A percentile compares a stretch with the other conserved stretches of the same genome.
These are phyloP conservation scores for Pseudonaja textilis DNA, from an alignment of 2,113 vertebrate genomes.

Conservation along the genomic window DNA sequence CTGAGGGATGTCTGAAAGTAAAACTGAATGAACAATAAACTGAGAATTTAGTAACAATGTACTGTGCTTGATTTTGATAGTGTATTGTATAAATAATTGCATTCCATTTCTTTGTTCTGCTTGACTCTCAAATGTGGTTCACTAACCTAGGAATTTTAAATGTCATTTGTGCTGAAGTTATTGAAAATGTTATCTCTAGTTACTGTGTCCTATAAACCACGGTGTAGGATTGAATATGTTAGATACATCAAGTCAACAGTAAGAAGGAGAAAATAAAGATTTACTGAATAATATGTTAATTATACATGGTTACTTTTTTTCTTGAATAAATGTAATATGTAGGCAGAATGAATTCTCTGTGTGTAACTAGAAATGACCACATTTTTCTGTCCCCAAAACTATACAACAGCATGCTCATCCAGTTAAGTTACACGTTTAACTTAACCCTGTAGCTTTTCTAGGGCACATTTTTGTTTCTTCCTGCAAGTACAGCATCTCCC, in stretches of 20 bases:
- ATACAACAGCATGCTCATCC: not conserved
- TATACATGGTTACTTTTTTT: not conserved
- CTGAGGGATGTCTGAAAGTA: not conserved
- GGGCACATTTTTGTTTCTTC: not conserved
- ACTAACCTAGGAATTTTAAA: not conserved
- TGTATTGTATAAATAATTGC: not conserved
- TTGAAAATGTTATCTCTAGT: not conserved
- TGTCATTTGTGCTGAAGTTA: not conserved
- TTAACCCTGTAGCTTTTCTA: not conserved
- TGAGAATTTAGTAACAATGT: not conserved
- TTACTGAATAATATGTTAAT: not conserved
- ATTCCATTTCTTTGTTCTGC: not conserved
- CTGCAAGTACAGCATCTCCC: not conserved
- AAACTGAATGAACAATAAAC: not conserved
- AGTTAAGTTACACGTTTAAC: not conserved
- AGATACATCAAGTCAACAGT: not conserved
- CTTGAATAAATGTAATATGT: not conserved
- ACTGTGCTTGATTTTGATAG: not conserved
- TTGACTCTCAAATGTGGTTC: not conserved
- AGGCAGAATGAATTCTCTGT: not conserved
- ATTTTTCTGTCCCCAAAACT: not conserved
- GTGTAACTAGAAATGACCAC: not conserved
- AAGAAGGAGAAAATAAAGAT: not conserved
- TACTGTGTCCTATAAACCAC: not conserved
- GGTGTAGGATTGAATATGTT: not conserved